Percentiles rank a stretch among this genome's conserved stretches.
Conservation (phyloP, 2,113 vertebrate species). For the Gobio gobio region DNA sequence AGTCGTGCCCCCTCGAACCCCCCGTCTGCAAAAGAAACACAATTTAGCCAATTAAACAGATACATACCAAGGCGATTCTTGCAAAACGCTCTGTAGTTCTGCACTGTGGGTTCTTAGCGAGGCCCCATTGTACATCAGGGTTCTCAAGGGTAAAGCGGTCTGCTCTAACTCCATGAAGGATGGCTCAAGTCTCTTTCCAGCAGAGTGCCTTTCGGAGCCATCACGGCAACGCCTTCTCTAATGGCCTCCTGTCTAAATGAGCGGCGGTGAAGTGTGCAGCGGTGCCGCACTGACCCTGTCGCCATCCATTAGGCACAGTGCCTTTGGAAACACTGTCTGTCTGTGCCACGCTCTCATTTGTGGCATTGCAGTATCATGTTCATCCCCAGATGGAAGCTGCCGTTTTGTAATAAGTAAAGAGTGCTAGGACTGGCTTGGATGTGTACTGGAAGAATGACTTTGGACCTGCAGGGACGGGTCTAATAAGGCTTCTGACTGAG, state of each 20-base stretch:
- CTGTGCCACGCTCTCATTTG: constrained; percentile 37
- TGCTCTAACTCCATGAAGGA: background rate
- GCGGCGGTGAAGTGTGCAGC: constrained; percentile 1
- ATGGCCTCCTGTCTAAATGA: constrained; percentile 48
- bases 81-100: constrained; percentile 4
- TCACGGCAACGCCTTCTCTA: constrained; percentile 8
- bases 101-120: constrained; percentile 7
- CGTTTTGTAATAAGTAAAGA: constrained; percentile 32
- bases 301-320: constrained; percentile 24
- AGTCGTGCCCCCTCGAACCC: background rate
- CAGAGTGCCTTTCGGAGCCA: constrained; percentile 5
- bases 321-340: constrained; percentile 37
- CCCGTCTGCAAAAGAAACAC: constrained; percentile 2
- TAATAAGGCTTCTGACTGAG: constrained; percentile 32
- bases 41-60: constrained; percentile 48
- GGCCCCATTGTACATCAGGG: constrained; percentile 12
- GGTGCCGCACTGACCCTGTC: constrained; percentile 29
- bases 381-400: constrained; percentile 34
- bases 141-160: constrained; percentile 23
- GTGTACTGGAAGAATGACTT: constrained; percentile 26
- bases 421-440: constrained; percentile 18
- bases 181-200: constrained; percentile 19
- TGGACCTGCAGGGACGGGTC: background rate
- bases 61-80: constrained; percentile 15
- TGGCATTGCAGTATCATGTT: background rate